Evolutionary conservation across 2,797 vertebrate genomes (phyloP).

Genomic region (Euthynnus affinis): DNA sequence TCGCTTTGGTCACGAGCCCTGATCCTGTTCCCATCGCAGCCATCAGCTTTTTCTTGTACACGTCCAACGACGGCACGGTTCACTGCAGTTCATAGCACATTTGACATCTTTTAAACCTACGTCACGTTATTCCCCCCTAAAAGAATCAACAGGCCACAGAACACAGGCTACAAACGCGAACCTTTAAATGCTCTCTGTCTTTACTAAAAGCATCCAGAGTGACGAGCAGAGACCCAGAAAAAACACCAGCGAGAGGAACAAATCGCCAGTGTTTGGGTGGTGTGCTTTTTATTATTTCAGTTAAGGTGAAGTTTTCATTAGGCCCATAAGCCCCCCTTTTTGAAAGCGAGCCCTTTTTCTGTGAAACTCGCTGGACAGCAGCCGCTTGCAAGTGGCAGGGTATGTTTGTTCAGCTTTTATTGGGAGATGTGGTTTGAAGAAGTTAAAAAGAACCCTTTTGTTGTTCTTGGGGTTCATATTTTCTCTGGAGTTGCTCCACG

Average conservation of each 20-base stretch:
- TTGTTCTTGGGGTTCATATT: conserved; percentile 88
- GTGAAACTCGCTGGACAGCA: conserved; percentile 81
- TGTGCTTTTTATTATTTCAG: conserved; percentile 83
- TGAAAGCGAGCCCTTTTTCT: conserved; percentile 75
- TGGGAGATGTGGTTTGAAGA: conserved; percentile 88
- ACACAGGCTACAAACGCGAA: conserved; percentile 46
- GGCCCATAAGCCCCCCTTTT: conserved; percentile 73
- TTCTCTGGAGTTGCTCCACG: conserved; percentile 86
- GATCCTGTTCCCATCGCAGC: conserved; percentile 32
- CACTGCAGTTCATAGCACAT: conserved; percentile 37
- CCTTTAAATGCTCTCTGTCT: conserved; percentile 16
- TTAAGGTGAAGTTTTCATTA: conserved; percentile 86
- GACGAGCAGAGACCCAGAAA: conserved; percentile 58
- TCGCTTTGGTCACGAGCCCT: conserved; percentile 72
- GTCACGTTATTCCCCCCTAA: conserved; percentile 37
- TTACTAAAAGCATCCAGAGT: conserved; percentile 20
- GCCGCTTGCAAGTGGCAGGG: conserved; percentile 82
- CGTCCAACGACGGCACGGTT: conserved; percentile 54
- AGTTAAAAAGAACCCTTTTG: conserved; percentile 88
- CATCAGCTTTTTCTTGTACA: conserved; percentile 34
- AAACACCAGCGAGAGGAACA: conserved; percentile 69
- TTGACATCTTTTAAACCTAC: conserved; percentile 54
- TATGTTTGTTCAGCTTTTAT: conserved; percentile 93
- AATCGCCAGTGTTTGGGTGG: conserved; percentile 76
- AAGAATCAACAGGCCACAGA: conserved; percentile 58